These are phyloP conservation scores for Ridgeia piscesae DNA, from an alignment of 1,140 invertebrate species.

Conservation along the genomic window DNA sequence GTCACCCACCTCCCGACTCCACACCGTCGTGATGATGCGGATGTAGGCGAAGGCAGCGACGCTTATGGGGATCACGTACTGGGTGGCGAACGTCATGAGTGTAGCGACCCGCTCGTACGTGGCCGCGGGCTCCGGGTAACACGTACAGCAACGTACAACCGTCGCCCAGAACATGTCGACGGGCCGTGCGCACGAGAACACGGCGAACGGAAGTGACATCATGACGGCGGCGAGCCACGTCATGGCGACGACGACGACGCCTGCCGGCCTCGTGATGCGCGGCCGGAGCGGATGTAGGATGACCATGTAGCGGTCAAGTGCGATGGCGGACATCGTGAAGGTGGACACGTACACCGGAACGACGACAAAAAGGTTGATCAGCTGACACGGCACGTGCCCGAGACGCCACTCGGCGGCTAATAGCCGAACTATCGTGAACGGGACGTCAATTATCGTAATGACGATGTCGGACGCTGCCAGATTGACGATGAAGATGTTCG, in stretches of 20 bases:
- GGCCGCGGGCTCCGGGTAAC: conserved; percentile 44
- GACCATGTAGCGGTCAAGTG: conserved; percentile 62
- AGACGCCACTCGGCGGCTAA: conserved; percentile 58
- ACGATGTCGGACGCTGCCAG: conserved; percentile 92
- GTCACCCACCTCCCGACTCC: conserved; percentile 33
- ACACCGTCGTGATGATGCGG: conserved; percentile 47
- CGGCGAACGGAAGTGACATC: conserved; percentile 60
- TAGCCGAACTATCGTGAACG: conserved; percentile 30
- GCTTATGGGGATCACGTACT: conserved; percentile 62
- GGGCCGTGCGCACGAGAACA: conserved; percentile 51
- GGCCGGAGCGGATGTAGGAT: conserved; percentile 60
- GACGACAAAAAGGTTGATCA: conserved; percentile 62
- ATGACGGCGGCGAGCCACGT: conserved; percentile 60
- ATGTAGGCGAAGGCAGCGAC: conserved; percentile 58
- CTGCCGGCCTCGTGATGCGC: conserved; percentile 52
- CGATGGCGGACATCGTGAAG: conserved; percentile 62
- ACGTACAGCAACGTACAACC: conserved; percentile 50
- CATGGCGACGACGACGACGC: conserved; percentile 50
- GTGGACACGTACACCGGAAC: conserved; percentile 63
- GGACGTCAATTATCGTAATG: conserved; percentile 69
- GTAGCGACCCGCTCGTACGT: conserved; percentile 55
- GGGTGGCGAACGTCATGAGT: conserved; percentile 58
- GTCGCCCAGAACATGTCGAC: conserved; percentile 31
- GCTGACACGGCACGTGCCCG: conserved; percentile 57
- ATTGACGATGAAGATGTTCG: conserved; percentile 96